Base-by-base conservation (phyloP, 1,140 invertebrate species). In the Patella vulgata region DNA sequence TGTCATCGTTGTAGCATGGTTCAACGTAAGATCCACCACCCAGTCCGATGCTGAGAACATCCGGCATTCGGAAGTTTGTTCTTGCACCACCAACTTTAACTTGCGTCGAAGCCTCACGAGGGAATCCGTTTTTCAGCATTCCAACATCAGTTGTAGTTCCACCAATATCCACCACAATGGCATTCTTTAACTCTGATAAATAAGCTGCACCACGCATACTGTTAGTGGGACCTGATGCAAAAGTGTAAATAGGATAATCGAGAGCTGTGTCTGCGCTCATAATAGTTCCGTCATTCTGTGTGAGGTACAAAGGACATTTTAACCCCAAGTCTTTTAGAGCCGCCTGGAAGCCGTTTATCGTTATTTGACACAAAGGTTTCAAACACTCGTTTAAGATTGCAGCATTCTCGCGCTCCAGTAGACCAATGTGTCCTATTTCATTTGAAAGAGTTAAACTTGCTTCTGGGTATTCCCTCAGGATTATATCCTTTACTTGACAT, bases 191-290 rank as follows among this genome's bases (percentile, higher is more conserved):
- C 5, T 71, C 70, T 17, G 72, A 76, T 21, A 82, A 53, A 47
- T 73, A 82, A 3, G 77, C 77, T 4, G 81, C 79, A 6, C 81
- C 81, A n/a, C 77, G 67, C 79, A 82, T 82, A 50, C 75, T 78
- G 50, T 82, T 82, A 50, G 81, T 82, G 1, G 81, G 72, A 30
- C 78, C 78, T 19, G 78, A 81, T n/a, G 79, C 77, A 67, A 81
- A 81, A 1, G 77, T 78, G 14, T 60, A 62, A 0, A 82, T 73
- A 0, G 81, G 81, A 14, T 54, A 66, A 9, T 67, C 44, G 11
- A 74, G 30, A 12, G 74, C 73, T 1, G 59, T 46, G 1, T 73
- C 52, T 9, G 68, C 63, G 36, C 67, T 72, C 55, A 66, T 66
- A 9, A 80, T 55, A 1, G 78, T 81, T 6, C 81, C 81, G 55